phyloP scores from a whole-genome alignment of 2,888 invertebrate species.

The Nematopogon swammerdamellus region DNA sequence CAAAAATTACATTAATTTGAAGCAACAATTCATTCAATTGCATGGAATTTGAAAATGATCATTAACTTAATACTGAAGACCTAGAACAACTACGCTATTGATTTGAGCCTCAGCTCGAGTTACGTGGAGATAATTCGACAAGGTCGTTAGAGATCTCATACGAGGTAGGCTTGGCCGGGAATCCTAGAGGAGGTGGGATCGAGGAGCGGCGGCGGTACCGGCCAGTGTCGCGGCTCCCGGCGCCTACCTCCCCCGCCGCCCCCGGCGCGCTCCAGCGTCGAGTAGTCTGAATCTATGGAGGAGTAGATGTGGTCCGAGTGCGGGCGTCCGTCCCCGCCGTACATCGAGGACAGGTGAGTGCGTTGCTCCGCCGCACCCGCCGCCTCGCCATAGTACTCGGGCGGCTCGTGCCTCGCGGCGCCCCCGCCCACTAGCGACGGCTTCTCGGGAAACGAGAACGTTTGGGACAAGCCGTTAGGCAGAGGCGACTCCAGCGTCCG shows the following conservation, averaged over 20 bases:
- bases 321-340: constrained; percentile 62
- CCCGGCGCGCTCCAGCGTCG: constrained; percentile 72
- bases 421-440: constrained; percentile 21
- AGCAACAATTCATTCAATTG: too few relatives aligned
- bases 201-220: constrained; percentile 41
- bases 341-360: constrained; percentile 29
- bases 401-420: constrained; percentile 18
- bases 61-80: too few relatives aligned
- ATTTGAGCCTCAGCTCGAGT: too few relatives aligned
- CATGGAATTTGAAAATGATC: too few relatives aligned
- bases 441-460: constrained; percentile 58
- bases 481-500: constrained; percentile 69
- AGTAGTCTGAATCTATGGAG: constrained; percentile 87
- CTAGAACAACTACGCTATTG: too few relatives aligned
- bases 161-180: constrained; percentile 47
- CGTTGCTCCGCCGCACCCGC: constrained; percentile 3
- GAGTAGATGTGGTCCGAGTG: constrained; percentile 88
- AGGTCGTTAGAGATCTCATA: too few relatives aligned
- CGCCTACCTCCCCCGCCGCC: constrained; percentile 39
- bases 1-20: too few relatives aligned
- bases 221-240: constrained; percentile 46
- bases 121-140: too few relatives aligned
- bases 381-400: constrained; percentile 13
- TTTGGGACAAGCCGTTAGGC: constrained; percentile 58
- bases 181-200: constrained; percentile 28